Base-by-base conservation (phyloP, 2,888 invertebrate genomes). In the Melieria picta region DNA sequence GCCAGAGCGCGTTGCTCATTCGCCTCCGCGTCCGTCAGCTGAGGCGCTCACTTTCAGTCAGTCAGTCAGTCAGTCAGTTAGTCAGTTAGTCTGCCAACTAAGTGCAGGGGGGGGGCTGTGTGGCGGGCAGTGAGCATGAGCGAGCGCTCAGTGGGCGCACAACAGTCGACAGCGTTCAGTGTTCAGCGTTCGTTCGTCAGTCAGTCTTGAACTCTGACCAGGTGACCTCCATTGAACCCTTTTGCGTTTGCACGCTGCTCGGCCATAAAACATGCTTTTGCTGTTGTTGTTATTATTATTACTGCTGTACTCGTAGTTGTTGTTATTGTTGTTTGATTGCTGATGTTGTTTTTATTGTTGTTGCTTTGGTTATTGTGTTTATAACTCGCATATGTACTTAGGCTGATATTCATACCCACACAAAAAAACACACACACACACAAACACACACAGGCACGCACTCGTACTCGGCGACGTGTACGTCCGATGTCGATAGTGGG, bases 191-290 rank as follows among this genome's bases (percentile, higher is more conserved):
- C 30, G 30, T 30, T 30, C 30, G 72, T 77, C 78, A 77, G 77
- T 79, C 77, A 74, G 73, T 80, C 82, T 83, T 86, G 86, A 86
- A 86, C 87, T 86, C 82, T 86, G 85, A 85, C 85, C 85, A 76
- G 79, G 80, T 84, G 85, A 86, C 85, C 86, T 82, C 80, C 80
- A 80, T 78, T 85, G 82, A 83, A 83, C 83, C 79, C 80, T 77
- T 77, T 13, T 52, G 57, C 55, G 42, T 65, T 50, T 64, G 13
- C 11, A 57, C 5, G 43, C 60, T 66, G 66, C 16, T 10, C n/a
- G 42, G 57, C 47, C 58, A 57, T 57, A 58, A 48, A 66, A 57
- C 56, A 47, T 57, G 66, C 55, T 65, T 66, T 62, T 56, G 57
- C 47, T 72, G 50, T 58, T 65, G 9, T 65, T 48, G 60, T 60